Evolutionary conservation across 2,888 invertebrate genomes (phyloP), one percentile per base, ranked within the genome.

Genomic region (Hypsopygia costalis): DNA sequence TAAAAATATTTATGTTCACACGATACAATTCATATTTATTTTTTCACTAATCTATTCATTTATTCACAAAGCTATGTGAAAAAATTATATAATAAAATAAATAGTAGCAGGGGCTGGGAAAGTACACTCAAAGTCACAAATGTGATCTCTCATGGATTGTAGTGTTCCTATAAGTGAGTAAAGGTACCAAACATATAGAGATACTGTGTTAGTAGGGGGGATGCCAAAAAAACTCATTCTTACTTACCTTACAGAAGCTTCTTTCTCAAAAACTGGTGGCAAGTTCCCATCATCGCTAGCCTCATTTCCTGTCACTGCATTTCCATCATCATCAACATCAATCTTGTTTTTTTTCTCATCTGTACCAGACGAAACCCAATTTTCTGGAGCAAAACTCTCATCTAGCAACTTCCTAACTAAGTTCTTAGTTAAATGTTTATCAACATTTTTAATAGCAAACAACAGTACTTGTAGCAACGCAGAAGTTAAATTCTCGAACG

Each of bases 381-480:
- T 73, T 3, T 88, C 78, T 0, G 90, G 81, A 0, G 81, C 87
- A 61, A 95, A 92, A 50, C 93, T 91, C 51, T 93, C 92, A 37
- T 90, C 90, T 1, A 92, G 76, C 10, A 95, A 81, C 60, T 92
- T 92, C 51, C 91, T 91, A 0, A 94, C 57, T 25, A 93, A 69
- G 27, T 66, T 67, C 49, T 89, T 90, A 0, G 85, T 77, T 11
- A 91, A 56, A 38, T 90, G 89, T 36, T 90, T 86, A 58, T 93
- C 91, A 0, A 91, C 71, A 48, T 91, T 91, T 34, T 91, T 91
- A 1, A 94, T 64, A 0, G 93, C 91, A 52, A 88, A 90, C 0
- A 94, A 58, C 22, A 94, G 55, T 0, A 92, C 91, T 75, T 95
- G 94, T 6, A 95, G 58, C 4, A 96, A 74, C 0, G 92, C 94